Evolutionary conservation across 2,113 vertebrate genomes (phyloP).

Genomic region (Mirounga angustirostris): DNA sequence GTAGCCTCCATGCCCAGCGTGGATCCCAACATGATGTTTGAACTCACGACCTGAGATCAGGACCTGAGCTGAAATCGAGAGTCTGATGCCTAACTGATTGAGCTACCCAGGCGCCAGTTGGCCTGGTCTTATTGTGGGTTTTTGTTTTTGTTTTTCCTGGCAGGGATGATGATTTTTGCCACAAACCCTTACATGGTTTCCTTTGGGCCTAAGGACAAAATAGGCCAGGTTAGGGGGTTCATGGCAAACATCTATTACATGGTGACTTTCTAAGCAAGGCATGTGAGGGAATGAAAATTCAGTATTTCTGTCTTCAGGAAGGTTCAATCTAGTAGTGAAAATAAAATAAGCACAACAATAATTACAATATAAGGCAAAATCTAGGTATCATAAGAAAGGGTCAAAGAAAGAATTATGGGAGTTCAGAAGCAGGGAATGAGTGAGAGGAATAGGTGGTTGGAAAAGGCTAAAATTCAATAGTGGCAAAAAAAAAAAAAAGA

Average conservation of each 20-base stretch:
- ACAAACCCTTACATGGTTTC: not conserved
- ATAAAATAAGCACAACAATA: not conserved
- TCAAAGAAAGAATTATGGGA: not conserved
- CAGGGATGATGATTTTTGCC: not conserved
- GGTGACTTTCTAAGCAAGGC: constrained; percentile 11
- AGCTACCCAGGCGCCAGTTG: not conserved
- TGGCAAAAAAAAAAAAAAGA: not conserved
- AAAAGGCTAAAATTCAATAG: not conserved
- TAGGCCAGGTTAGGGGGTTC: not conserved
- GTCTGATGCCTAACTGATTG: not conserved
- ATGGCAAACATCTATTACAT: not conserved
- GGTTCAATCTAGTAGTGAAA: not conserved
- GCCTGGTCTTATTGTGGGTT: not conserved
- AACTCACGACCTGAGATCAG: not conserved
- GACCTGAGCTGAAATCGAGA: not conserved
- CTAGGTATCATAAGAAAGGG: not conserved
- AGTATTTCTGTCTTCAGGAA: not conserved
- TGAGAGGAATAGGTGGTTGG: not conserved
- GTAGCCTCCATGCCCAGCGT: not conserved
- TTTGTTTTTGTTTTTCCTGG: not conserved
- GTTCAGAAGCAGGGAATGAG: not conserved
- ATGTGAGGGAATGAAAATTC: not conserved
- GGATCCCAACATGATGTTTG: not conserved
- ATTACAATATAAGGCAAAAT: constrained; percentile 7
- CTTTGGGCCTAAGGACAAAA: constrained; percentile 2